These are phyloP conservation scores for Perodicticus potto DNA, from an alignment of 2,797 vertebrate species.

Conservation along the genomic window DNA sequence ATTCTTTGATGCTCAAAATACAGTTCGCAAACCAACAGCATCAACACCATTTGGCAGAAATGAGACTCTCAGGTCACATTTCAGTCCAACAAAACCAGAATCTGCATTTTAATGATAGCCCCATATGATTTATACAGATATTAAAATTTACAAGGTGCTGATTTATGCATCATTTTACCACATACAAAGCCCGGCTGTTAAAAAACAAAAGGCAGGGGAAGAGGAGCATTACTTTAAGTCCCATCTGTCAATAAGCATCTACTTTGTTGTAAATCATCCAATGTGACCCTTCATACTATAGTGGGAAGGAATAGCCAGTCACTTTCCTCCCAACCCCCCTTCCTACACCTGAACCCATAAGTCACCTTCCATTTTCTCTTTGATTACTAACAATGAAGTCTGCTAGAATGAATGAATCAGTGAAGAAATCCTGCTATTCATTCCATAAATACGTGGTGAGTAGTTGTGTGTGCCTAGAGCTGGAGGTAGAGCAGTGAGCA, in stretches of 20 bases:
- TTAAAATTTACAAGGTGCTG: neutral
- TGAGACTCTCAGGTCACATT: neutral
- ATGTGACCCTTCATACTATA: neutral
- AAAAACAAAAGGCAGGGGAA: neutral
- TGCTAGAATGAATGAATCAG: neutral
- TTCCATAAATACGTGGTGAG: neutral
- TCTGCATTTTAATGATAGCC: neutral
- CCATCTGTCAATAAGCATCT: neutral
- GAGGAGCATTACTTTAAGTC: neutral
- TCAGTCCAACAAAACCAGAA: neutral
- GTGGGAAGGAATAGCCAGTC: neutral
- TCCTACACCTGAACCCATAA: neutral
- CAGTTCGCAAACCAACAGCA: neutral
- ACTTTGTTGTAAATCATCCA: neutral
- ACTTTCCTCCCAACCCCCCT: neutral
- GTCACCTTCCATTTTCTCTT: neutral
- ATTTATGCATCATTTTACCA: conserved; percentile 15
- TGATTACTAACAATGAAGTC: neutral
- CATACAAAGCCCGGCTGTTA: neutral
- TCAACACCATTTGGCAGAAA: neutral
- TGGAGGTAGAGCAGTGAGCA: neutral
- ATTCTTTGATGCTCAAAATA: neutral
- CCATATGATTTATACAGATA: neutral
- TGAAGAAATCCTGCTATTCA: neutral
- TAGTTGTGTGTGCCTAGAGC: neutral